Evolutionary conservation across 2,113 vertebrate species (phyloP), one percentile per base, ranked within the genome.

Genomic region (Laticauda laticaudata): DNA sequence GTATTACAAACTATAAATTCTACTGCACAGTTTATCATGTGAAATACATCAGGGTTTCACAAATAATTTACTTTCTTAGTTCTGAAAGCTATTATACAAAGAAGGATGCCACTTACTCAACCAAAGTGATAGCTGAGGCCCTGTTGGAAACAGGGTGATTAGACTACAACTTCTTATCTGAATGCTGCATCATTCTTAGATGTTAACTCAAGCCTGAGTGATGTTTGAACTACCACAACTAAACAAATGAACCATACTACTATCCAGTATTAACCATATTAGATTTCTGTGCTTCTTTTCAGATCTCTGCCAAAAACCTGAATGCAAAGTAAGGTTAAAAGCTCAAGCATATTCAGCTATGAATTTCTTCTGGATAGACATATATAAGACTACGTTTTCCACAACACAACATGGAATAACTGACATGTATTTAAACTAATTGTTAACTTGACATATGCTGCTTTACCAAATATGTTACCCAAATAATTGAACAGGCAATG

Each of bases 1-100:
- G 55, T 90, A 86, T 89, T 94, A 64, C 75, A 93, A 95, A 90
- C 23, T 90, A 88, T 85, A 94, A 94, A 56, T 21, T 96, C 91
- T 20, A 94, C 90, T 69, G 91, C 34, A 51, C 0, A 61, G 0
- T 94, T 92, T 88, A 53, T 93, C 3, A 90, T 93, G 51, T 94
- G 51, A 85, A 92, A 81, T 3, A 86, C n/a, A 87, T 18, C 29
- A 90, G 57, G 64, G 34, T 0, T 75, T 20, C 39, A 53, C 81
- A 86, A 21, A 34, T 1, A 86, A 43, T n/a, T 92, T 94, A 43
- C 90, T 89, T 54, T 54, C 87, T 34, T 90, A 89, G 54, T 54
- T 39, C 29, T 61, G 55, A 57, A 45, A 85, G 93, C 75, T 91
- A 69, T 92, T 39, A 91, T 4, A 9, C 11, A 92, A 81, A 95